These are phyloP conservation scores for Anarhynchus alexandrinus DNA, from an alignment of 2,113 vertebrate species.

Conservation along the genomic window DNA sequence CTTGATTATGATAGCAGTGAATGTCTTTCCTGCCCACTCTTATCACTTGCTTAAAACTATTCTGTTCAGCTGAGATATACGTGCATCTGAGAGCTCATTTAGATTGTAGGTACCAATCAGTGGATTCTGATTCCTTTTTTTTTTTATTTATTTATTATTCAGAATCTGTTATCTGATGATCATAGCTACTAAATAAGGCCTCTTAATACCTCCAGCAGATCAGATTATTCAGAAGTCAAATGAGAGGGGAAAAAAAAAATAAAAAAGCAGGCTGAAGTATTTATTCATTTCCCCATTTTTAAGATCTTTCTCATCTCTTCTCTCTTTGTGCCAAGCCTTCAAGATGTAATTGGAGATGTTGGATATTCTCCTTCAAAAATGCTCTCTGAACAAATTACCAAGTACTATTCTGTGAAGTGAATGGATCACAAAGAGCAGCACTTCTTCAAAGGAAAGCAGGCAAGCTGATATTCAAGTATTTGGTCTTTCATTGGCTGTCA, in stretches of 20 bases:
- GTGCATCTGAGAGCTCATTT: not conserved
- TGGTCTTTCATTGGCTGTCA: not conserved
- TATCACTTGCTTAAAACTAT: constrained; percentile 1
- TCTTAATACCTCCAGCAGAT: not conserved
- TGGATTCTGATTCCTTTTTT: not conserved
- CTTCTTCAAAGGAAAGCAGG: not conserved
- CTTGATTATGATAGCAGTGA: constrained; percentile 8
- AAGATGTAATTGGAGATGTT: constrained; percentile 27
- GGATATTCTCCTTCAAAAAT: not conserved
- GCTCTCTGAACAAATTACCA: constrained; percentile 21
- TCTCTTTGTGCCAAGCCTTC: not conserved
- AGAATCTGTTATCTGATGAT: not conserved
- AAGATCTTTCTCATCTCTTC: not conserved
- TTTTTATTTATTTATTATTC: not conserved
- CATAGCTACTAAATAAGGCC: not conserved
- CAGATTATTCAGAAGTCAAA: not conserved
- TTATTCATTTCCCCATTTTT: constrained; percentile 2
- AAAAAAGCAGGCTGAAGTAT: not conserved
- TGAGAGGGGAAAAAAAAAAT: not conserved
- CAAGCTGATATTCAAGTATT: not conserved
- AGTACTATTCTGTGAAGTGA: not conserved
- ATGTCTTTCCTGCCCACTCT: not conserved
- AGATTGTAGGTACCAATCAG: not conserved
- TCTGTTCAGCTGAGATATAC: constrained; percentile 5
- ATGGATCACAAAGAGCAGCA: not conserved